Evolutionary conservation across 2,797 vertebrate species (phyloP).

Genomic region (Microhierax caerulescens): DNA sequence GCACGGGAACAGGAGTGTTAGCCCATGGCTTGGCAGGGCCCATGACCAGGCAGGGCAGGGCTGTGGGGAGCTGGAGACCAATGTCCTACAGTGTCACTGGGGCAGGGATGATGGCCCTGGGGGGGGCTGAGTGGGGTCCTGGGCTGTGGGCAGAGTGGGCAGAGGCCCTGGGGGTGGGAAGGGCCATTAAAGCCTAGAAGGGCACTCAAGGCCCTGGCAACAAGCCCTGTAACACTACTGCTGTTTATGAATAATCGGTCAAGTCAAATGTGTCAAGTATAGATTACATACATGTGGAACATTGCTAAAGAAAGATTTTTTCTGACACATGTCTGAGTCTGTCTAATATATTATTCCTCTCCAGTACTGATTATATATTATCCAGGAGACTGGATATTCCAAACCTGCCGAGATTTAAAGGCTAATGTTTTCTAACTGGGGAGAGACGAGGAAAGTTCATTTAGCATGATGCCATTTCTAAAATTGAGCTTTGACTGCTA

Average conservation of each 20-base stretch:
- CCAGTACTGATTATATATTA: background rate
- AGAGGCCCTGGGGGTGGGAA: fast-evolving
- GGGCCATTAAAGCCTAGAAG: background rate
- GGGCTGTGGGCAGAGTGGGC: fast-evolving
- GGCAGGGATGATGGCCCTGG: background rate
- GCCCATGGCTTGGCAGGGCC: fast-evolving
- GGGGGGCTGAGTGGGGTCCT: background rate
- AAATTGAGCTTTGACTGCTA: conserved; percentile 1
- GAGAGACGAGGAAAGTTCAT: background rate
- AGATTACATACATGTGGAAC: background rate
- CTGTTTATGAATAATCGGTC: background rate
- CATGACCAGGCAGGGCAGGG: background rate
- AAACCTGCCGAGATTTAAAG: background rate
- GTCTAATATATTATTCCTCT: background rate
- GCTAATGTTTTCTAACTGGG: background rate
- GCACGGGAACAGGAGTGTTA: background rate
- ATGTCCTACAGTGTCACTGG: fast-evolving
- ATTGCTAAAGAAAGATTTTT: background rate
- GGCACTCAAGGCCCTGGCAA: background rate
- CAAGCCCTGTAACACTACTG: background rate
- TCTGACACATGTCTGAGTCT: background rate
- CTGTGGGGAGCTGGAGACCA: background rate
- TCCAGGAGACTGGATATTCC: background rate
- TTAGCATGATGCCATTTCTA: background rate
- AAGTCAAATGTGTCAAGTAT: background rate